These are phyloP conservation scores for Prietella phreatophila DNA, from an alignment of 2,113 vertebrate genomes.

Conservation along the genomic window DNA sequence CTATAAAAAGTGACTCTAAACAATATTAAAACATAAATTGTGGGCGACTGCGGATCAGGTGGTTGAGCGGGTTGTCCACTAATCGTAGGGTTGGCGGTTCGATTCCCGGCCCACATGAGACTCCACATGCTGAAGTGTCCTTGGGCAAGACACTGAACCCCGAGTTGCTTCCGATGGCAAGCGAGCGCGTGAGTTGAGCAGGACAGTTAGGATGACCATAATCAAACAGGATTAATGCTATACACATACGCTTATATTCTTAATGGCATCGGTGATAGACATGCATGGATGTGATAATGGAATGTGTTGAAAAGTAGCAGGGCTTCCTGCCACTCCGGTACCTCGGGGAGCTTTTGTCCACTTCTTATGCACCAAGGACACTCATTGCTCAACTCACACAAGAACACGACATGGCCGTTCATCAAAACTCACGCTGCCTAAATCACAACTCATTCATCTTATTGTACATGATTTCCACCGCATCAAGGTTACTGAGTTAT, in stretches of 20 bases:
- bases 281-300: neutral
- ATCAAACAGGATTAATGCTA: constrained; percentile 37
- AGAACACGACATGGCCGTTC: constrained; percentile 17
- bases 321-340: constrained; percentile 19
- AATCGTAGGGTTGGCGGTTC: no score
- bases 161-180: no score
- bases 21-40: neutral
- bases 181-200: neutral
- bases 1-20: neutral
- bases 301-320: neutral
- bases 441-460: constrained; percentile 30
- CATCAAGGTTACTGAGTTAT: constrained; percentile 33
- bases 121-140: no score
- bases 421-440: constrained; percentile 25
- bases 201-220: neutral
- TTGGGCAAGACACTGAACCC: no score
- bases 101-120: no score
- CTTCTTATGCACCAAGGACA: constrained; percentile 25
- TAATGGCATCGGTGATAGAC: constrained; percentile 28
- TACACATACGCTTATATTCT: constrained; percentile 2
- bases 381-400: constrained; percentile 6
- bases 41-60: no score
- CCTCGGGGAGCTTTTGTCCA: constrained; percentile 19
- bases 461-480: constrained; percentile 13
- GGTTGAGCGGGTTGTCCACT: no score